phyloP scores from a whole-genome alignment of 2,888 invertebrate species.

The Hipparchia semele region DNA sequence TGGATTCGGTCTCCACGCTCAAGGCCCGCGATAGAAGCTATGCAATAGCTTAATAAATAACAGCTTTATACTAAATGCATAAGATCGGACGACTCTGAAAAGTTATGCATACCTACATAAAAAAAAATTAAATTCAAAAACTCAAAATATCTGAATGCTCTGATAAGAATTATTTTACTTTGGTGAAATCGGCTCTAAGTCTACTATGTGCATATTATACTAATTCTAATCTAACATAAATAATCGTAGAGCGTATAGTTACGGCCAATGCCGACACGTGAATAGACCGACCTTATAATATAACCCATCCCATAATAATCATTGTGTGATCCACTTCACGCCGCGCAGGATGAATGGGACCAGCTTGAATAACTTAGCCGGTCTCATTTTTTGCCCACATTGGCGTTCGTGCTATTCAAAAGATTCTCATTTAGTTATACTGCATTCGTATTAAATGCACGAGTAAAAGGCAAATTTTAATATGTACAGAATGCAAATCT shows the following conservation, averaged over 20 bases:
- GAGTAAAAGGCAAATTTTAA: slow-evolving; percentile 15
- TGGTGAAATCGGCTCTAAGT: too few relatives aligned
- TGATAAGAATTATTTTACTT: too few relatives aligned
- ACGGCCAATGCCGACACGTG: slow-evolving; percentile 58
- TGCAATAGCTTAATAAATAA: too few relatives aligned
- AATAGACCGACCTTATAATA: slow-evolving; percentile 71
- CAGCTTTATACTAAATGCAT: too few relatives aligned
- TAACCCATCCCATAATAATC: slow-evolving; percentile 47
- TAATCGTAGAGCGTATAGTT: slow-evolving; percentile 52
- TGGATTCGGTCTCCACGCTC: too few relatives aligned
- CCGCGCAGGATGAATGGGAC: slow-evolving; percentile 64
- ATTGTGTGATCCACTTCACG: slow-evolving; percentile 59
- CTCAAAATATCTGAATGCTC: too few relatives aligned
- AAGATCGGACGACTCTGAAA: too few relatives aligned
- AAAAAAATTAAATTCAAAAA: too few relatives aligned
- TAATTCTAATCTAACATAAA: slow-evolving; percentile 44
- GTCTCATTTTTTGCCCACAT: slow-evolving; percentile 19
- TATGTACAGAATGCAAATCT: slow-evolving; percentile 10
- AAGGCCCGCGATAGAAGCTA: too few relatives aligned
- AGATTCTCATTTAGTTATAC: slow-evolving; percentile 14
- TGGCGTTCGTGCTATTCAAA: slow-evolving; percentile 18
- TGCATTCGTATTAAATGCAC: slow-evolving; percentile 4
- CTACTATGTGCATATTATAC: slow-evolving; percentile 28
- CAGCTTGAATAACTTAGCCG: slow-evolving; percentile 55
- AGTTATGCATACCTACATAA: too few relatives aligned